phyloP scores from a whole-genome alignment of 1,140 invertebrate genomes.

The Centruroides vittatus region DNA sequence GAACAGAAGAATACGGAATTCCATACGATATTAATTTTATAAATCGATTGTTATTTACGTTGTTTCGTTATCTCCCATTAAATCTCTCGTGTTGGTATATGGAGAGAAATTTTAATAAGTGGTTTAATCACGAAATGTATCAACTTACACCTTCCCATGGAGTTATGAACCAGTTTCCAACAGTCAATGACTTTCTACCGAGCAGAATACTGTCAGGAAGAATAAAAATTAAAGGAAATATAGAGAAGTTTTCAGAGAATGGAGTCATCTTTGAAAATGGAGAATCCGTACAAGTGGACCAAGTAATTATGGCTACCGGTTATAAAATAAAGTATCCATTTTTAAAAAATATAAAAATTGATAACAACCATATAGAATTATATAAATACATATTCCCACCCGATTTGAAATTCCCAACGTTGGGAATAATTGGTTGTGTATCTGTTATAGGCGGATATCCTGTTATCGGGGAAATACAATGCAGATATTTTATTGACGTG shows the following conservation, averaged over 20 bases:
- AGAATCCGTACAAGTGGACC: conserved; percentile 20
- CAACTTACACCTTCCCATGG: conserved; percentile 30
- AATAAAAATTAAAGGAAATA: conserved; percentile 28
- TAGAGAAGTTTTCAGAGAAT: conserved; percentile 23
- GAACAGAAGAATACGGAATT: conserved; percentile 25
- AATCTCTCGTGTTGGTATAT: neutral
- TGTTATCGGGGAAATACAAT: conserved; percentile 38
- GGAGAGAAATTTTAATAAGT: conserved; percentile 2
- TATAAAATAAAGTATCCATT: conserved; percentile 31
- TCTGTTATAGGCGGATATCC: conserved; percentile 36
- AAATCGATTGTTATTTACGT: neutral
- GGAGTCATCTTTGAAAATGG: conserved; percentile 23
- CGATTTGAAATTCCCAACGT: conserved; percentile 18
- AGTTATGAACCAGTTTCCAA: conserved; percentile 31
- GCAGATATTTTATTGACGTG: conserved; percentile 26
- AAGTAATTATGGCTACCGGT: conserved; percentile 28
- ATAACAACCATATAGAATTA: conserved; percentile 30
- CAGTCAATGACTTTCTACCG: conserved; percentile 36
- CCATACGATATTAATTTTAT: conserved; percentile 21
- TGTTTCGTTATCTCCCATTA: neutral
- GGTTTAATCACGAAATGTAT: conserved; percentile 34
- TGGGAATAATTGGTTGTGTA: conserved; percentile 37
- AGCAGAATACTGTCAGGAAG: conserved; percentile 31
- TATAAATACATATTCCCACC: conserved; percentile 35
- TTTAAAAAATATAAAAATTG: conserved; percentile 17